Percentiles rank a stretch among this genome's conserved stretches.
These are phyloP conservation scores for Oenanthe oenanthe DNA, from an alignment of 2,113 vertebrate species.

Conservation along the genomic window DNA sequence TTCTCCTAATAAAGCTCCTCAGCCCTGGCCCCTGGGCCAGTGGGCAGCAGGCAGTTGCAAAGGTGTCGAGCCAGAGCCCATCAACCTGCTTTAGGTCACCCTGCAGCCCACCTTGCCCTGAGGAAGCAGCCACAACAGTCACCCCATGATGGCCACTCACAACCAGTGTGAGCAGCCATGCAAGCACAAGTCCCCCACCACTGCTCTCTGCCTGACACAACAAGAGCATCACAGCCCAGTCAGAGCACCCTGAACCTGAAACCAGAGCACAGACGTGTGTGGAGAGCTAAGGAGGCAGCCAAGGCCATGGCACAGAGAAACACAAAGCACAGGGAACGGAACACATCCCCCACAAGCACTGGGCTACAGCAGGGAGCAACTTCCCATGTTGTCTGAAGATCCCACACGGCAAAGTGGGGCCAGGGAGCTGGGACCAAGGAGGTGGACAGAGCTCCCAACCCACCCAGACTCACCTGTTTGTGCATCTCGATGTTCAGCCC, in stretches of 20 bases:
- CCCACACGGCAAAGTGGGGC: fast-evolving
- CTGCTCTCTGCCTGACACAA: neutral
- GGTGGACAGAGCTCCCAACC: neutral
- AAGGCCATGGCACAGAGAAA: fast-evolving
- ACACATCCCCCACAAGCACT: neutral
- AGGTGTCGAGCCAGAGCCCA: fast-evolving
- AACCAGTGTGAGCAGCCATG: fast-evolving
- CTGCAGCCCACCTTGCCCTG: neutral
- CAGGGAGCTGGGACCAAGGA: neutral
- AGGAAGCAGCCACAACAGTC: neutral
- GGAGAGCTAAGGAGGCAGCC: neutral
- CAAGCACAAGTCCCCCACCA: neutral
- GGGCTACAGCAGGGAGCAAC: neutral
- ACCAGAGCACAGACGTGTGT: fast-evolving
- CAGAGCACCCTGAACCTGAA: fast-evolving
- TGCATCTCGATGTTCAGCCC: conserved; percentile 81
- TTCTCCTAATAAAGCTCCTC: neutral
- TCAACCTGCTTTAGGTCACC: neutral
- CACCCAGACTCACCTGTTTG: conserved; percentile 69
- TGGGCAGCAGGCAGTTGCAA: neutral
- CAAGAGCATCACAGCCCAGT: neutral
- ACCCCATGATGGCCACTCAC: fast-evolving
- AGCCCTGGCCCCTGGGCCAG: neutral
- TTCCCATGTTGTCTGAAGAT: fast-evolving
- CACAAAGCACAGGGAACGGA: neutral